Percentiles rank a stretch among this genome's conserved stretches.
Conservation (phyloP, 2,888 invertebrate genomes). For the Meandrusa payeni region DNA sequence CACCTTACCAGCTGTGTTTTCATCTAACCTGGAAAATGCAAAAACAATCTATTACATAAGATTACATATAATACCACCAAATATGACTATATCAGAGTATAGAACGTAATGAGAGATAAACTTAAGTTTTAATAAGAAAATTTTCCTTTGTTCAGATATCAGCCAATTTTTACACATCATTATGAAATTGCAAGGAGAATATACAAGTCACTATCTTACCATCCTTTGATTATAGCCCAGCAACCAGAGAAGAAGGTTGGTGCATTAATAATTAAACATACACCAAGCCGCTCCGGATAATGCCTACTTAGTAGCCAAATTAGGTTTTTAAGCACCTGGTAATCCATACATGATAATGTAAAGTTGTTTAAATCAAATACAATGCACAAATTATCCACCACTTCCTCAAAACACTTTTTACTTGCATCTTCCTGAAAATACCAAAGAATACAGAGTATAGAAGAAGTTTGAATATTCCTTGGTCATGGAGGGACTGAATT, state of each 20-base stretch:
- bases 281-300: slow-evolving; percentile 89
- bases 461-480: too few species aligned
- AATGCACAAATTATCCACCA: slow-evolving; percentile 89
- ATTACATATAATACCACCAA: not conserved
- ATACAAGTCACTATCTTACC: slow-evolving; percentile 66
- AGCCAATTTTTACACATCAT: too few species aligned
- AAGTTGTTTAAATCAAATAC: slow-evolving; percentile 89
- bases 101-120: too few species aligned
- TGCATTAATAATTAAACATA: slow-evolving; percentile 88
- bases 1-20: slow-evolving; percentile 89
- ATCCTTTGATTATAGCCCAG: slow-evolving; percentile 88
- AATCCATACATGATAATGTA: slow-evolving; percentile 89
- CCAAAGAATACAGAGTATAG: slow-evolving; percentile 9
- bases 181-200: too few species aligned
- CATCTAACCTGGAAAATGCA: slow-evolving; percentile 82
- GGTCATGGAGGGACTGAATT: too few species aligned
- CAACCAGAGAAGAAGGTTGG: slow-evolving; percentile 88
- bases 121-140: too few species aligned
- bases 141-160: too few species aligned
- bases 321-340: slow-evolving; percentile 88
- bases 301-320: slow-evolving; percentile 89
- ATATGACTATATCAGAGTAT: too few species aligned
- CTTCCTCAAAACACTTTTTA: slow-evolving; percentile 89
- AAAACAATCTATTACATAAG: not conserved
- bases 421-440: slow-evolving; percentile 85